phyloP scores from a whole-genome alignment of 2,888 invertebrate genomes.

The Lydus trimaculatus region DNA sequence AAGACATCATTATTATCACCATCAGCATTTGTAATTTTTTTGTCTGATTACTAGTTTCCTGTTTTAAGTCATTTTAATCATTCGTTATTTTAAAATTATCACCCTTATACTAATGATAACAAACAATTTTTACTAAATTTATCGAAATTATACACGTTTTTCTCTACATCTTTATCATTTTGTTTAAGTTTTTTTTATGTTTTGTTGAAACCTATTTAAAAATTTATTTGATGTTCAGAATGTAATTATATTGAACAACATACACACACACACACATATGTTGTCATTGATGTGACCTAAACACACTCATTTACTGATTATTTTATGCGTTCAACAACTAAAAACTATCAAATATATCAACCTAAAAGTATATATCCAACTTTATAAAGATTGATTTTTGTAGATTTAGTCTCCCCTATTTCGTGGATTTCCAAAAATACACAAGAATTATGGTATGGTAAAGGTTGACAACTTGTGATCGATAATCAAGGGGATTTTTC shows the following conservation, averaged over 20 bases:
- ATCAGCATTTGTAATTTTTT: not conserved
- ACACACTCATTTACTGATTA: constrained; percentile 10
- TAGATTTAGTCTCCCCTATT: not conserved
- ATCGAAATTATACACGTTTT: constrained; percentile 1
- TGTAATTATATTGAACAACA: too few species aligned
- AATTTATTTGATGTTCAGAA: constrained; percentile 47
- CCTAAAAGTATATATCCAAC: not conserved
- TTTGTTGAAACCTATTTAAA: constrained; percentile 10
- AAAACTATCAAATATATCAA: constrained; percentile 11
- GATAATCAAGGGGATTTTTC: not conserved
- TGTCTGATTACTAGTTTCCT: not conserved
- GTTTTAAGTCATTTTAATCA: not conserved
- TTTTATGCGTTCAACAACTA: constrained; percentile 20
- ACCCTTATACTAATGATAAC: not conserved
- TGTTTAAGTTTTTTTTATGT: not conserved
- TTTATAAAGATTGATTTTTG: constrained; percentile 4
- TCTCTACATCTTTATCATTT: not conserved
- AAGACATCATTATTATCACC: not conserved
- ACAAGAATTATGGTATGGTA: not conserved
- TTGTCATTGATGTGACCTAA: constrained; percentile 39
- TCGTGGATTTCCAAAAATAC: not conserved
- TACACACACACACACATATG: too few species aligned
- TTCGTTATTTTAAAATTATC: not conserved
- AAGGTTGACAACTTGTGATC: constrained; percentile 5
- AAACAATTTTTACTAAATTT: not conserved